Base-by-base conservation (phyloP, 2,888 invertebrate species). In the Copidosoma aretas region DNA sequence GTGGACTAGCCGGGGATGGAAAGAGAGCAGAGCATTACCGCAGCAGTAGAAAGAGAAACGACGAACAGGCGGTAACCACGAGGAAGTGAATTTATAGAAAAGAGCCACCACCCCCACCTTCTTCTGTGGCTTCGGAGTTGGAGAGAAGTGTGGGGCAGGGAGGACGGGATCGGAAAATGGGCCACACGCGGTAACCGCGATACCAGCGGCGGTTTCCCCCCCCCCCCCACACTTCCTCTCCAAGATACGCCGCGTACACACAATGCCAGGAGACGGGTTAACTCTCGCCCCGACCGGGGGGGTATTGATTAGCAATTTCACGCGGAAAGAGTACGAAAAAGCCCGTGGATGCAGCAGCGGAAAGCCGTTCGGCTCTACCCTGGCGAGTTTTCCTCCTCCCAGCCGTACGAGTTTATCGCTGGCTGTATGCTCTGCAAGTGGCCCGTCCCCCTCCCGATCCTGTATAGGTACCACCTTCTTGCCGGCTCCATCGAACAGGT, bases 291-390 rank as follows among this genome's bases (percentile, higher is more conserved):
- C 54, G 64, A 60, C 54, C 53, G 62, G 32, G 32, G n/a, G 64
- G 57, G 68, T 75, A 75, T 75, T 71, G 74, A 75, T 75, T 75
- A 70, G 70, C 71, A 71, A 75, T 74, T 73, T 73, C 71, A 46
- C 71, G 70, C 72, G 61, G 24, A 67, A 60, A 62, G 62, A 72
- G 68, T 61, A 24, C 41, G 39, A 19, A 49, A 32, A 32, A 32
- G 32, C 32, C 8, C 60, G 25, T 53, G 19, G 15, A 24, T 24
- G 32, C 15, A 46, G 10, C 41, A 14, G 22, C 4, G 43, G 22
- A 41, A 12, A 43, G 51, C 57, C 39, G 22, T 58, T 59, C 64
- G 63, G 57, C 67, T 61, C 66, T 62, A 62, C 66, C 52, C 64
- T 32, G 67, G 57, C 64, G 67, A 71, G 59, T 53, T 62, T 54